These are phyloP conservation scores for Drosophila sturtevanti DNA, from an alignment of 1,140 invertebrate species.

Conservation along the genomic window DNA sequence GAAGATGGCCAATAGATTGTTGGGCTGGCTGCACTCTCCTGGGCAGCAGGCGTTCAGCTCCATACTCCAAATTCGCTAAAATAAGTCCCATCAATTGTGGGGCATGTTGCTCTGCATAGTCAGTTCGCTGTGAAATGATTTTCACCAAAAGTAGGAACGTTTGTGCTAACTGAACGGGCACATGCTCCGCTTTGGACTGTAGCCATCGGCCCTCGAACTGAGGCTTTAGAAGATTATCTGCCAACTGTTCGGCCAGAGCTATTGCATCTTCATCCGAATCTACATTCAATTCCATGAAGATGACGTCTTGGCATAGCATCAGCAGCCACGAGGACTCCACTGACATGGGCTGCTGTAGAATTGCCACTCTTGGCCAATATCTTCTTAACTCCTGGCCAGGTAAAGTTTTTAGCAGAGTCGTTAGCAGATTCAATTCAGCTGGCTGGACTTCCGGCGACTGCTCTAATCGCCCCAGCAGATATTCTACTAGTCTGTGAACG, in stretches of 20 bases:
- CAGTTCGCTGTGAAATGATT: constrained; percentile 22
- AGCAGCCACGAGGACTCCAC: constrained; percentile 41
- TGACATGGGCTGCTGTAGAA: not conserved
- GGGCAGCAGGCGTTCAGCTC: constrained; percentile 83
- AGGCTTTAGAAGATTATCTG: constrained; percentile 24
- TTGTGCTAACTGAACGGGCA: constrained; percentile 29
- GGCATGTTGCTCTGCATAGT: constrained; percentile 54
- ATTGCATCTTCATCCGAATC: not conserved
- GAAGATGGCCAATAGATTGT: constrained; percentile 81
- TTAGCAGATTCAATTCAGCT: constrained; percentile 27
- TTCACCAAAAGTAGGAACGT: constrained; percentile 56
- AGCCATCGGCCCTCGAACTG: constrained; percentile 55
- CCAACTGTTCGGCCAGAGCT: constrained; percentile 16
- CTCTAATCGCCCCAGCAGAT: constrained; percentile 21
- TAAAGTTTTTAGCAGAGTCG: constrained; percentile 37
- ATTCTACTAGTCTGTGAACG: constrained; percentile 30
- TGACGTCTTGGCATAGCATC: constrained; percentile 47
- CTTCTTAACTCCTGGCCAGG: not conserved
- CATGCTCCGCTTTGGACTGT: constrained; percentile 18
- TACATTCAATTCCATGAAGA: constrained; percentile 19
- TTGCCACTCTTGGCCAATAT: constrained; percentile 22
- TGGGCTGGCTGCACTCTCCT: constrained; percentile 84
- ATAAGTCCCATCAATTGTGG: constrained; percentile 84
- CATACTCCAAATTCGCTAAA: constrained; percentile 84
- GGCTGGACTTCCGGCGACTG: not conserved